Evolutionary conservation across 2,797 vertebrate genomes (phyloP).

Genomic region (Sciurus carolinensis): DNA sequence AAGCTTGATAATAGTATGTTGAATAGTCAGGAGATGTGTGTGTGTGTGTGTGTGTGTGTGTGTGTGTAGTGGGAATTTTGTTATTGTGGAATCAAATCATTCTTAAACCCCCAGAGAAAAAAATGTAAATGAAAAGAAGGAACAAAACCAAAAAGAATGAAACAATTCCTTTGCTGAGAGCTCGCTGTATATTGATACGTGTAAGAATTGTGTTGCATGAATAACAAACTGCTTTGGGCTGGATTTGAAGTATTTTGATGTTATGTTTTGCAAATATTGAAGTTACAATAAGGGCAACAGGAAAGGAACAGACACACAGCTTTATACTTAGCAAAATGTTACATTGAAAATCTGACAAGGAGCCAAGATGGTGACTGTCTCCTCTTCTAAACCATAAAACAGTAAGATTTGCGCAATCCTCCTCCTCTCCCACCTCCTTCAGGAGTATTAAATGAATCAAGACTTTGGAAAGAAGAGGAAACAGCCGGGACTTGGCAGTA

Average conservation of each 20-base stretch:
- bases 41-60: no score
- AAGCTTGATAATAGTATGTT: background rate
- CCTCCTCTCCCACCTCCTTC: slow-evolving; percentile 65
- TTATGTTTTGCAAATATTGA: slow-evolving; percentile 85
- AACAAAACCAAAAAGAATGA: background rate
- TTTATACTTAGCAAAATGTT: slow-evolving; percentile 81
- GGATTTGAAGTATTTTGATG: slow-evolving; percentile 82
- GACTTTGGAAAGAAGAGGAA: slow-evolving; percentile 67
- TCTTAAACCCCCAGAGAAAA: slow-evolving; percentile 39
- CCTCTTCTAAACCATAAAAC: slow-evolving; percentile 66
- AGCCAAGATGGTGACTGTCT: slow-evolving; percentile 66
- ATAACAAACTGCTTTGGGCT: slow-evolving; percentile 74
- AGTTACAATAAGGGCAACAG: slow-evolving; percentile 70
- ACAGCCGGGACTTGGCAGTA: background rate
- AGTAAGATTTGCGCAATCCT: background rate
- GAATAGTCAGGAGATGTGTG: background rate
- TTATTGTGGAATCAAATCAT: slow-evolving; percentile 9
- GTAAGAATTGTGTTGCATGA: slow-evolving; percentile 19
- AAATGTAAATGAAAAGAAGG: background rate
- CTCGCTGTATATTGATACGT: background rate
- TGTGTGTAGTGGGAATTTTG: background rate
- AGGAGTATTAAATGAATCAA: slow-evolving; percentile 78
- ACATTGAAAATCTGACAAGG: slow-evolving; percentile 67
- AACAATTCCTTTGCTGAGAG: background rate
- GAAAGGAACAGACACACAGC: slow-evolving; percentile 85